A percentile compares a stretch with the other conserved stretches of the same genome.
Evolutionary conservation across 2,888 invertebrate species (phyloP).

Genomic region (Oegoconia quadripuncta): DNA sequence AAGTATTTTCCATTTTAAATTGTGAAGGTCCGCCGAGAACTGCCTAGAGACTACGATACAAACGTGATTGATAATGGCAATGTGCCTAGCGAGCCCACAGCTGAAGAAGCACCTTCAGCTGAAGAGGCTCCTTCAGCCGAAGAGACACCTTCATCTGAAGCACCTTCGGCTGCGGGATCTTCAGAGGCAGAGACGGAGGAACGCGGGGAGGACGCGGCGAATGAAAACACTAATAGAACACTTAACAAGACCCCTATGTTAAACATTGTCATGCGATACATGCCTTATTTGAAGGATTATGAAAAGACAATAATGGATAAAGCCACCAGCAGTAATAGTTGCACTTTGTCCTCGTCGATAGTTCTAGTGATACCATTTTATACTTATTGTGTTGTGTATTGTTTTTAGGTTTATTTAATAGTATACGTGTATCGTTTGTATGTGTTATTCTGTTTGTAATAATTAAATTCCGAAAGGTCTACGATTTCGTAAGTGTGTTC

Average conservation of each 20-base stretch:
- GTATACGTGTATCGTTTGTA: not conserved
- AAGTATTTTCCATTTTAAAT: too few relatives aligned
- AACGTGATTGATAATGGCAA: not conserved
- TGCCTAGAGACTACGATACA: not conserved
- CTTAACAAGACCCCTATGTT: slow-evolving; percentile 42
- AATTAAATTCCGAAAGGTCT: too few relatives aligned
- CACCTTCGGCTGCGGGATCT: too few relatives aligned
- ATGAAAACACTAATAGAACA: slow-evolving; percentile 3
- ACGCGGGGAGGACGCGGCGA: not conserved
- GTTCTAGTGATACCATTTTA: slow-evolving; percentile 7
- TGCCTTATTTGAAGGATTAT: slow-evolving; percentile 56
- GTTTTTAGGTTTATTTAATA: slow-evolving; percentile 7
- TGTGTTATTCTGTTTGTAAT: slow-evolving; percentile 1
- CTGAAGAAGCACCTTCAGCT: too few relatives aligned
- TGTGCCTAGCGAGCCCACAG: too few relatives aligned
- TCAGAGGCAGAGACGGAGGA: slow-evolving; percentile 2
- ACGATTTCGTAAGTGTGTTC: too few relatives aligned
- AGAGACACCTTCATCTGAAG: too few relatives aligned
- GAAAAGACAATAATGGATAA: slow-evolving; percentile 31
- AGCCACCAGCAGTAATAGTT: slow-evolving; percentile 6
- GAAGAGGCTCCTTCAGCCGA: too few relatives aligned
- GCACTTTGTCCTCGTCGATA: too few relatives aligned
- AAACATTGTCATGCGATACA: slow-evolving; percentile 51
- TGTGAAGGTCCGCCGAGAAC: slow-evolving; percentile 21
- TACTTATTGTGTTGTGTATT: slow-evolving; percentile 7